Conservation (phyloP, 2,113 vertebrate species). For the Pteropus alecto region DNA sequence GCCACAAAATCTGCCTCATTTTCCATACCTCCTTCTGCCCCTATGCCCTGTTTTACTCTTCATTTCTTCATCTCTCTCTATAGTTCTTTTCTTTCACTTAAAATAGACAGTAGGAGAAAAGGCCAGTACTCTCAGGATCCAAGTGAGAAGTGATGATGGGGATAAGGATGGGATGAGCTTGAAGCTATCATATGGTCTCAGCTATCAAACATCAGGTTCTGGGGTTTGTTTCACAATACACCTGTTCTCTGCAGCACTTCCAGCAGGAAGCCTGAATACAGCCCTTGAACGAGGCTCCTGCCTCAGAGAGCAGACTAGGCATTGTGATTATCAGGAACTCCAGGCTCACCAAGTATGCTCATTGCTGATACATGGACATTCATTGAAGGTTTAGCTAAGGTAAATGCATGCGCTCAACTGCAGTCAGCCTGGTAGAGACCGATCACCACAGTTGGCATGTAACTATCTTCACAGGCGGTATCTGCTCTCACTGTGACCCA, state of each 20-base stretch:
- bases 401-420: background rate
- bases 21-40: background rate
- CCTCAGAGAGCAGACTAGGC: background rate
- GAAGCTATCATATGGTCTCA: background rate
- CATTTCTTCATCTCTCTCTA: background rate
- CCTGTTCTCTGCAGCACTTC: background rate
- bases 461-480: background rate
- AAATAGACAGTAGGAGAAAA: background rate
- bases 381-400: background rate
- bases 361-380: background rate
- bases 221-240: too few relatives aligned
- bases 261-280: background rate
- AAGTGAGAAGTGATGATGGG: background rate
- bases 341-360: background rate
- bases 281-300: background rate
- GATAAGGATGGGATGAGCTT: too few relatives aligned
- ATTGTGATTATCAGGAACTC: background rate
- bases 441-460: background rate
- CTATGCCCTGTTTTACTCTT: background rate
- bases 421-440: background rate
- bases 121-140: background rate
- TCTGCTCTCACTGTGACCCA: conserved; percentile 47
- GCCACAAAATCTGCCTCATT: background rate
- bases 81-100: background rate
- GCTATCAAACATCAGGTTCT: background rate